Conservation (phyloP, 2,113 vertebrate species). For the Bettongia penicillata region DNA sequence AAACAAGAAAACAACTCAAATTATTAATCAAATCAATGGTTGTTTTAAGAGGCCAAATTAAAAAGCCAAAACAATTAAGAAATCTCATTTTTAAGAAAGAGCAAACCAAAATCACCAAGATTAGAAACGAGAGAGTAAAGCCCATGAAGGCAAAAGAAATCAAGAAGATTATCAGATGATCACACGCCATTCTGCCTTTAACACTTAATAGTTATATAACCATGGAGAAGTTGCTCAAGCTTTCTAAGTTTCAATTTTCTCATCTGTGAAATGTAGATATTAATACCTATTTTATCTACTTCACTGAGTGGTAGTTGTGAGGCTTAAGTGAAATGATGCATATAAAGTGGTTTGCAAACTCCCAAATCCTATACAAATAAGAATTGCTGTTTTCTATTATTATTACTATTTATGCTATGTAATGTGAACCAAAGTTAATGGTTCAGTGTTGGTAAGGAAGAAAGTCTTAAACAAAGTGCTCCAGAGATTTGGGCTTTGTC, state of each 20-base stretch:
- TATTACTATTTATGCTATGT: not conserved
- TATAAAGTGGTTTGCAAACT: not conserved
- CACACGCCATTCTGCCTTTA: not conserved
- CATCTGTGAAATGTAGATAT: not conserved
- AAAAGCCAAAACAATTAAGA: not conserved
- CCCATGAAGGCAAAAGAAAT: not conserved
- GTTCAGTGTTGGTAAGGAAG: not conserved
- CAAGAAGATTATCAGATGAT: too few relatives aligned
- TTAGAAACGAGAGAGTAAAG: not conserved
- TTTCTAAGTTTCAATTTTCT: not conserved
- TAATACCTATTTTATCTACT: too few relatives aligned
- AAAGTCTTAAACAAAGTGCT: not conserved
- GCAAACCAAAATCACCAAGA: rapidly evolving
- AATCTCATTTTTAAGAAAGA: not conserved
- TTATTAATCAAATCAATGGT: not conserved
- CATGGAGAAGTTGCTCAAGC: not conserved
- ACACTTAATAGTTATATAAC: not conserved
- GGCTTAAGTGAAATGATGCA: not conserved
- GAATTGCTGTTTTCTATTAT: not conserved
- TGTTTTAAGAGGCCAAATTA: not conserved
- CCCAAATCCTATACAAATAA: not conserved
- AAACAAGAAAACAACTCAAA: not conserved
- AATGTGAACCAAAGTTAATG: not conserved
- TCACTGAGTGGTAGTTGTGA: not conserved
- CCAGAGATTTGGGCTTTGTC: rapidly evolving